Conservation (phyloP, 2,888 invertebrate species). For the Napeogenes inachia region DNA sequence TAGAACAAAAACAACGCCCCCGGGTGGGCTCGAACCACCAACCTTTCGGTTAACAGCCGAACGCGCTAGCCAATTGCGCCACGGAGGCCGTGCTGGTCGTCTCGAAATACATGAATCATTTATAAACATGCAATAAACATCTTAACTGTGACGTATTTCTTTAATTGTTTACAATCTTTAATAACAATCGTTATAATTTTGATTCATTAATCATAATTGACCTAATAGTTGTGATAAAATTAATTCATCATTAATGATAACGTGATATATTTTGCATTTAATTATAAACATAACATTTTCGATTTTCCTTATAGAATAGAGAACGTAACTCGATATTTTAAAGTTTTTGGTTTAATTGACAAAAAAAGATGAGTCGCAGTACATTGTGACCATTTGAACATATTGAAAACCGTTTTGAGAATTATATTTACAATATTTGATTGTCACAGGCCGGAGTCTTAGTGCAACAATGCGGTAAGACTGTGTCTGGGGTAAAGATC, state of each 20-base stretch:
- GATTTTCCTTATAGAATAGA: no score
- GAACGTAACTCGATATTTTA: no score
- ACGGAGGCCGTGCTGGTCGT: slow-evolving; percentile 78
- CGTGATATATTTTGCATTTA: no score
- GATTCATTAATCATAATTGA: no score
- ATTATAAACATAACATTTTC: no score
- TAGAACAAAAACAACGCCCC: slow-evolving; percentile 78
- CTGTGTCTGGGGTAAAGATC: slow-evolving; percentile 40
- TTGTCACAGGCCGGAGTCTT: slow-evolving; percentile 38
- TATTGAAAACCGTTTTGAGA: no score
- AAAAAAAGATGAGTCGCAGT: no score
- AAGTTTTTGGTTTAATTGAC: no score
- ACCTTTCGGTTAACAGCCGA: slow-evolving; percentile 99
- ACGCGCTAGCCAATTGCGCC: slow-evolving; percentile 98
- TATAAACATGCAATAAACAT: not conserved
- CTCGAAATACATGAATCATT: not conserved
- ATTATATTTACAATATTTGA: slow-evolving; percentile 9
- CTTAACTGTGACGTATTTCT: not conserved
- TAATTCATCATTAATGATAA: not conserved
- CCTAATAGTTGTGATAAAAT: not conserved
- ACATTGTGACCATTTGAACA: no score
- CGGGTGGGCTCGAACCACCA: slow-evolving; percentile 98
- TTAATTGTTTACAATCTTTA: no score
- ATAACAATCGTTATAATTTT: no score
- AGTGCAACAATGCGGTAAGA: slow-evolving; percentile 29